A percentile compares a stretch with the other conserved stretches of the same genome.
Conservation (phyloP, 2,888 invertebrate species). For the Trichogramma evanescens region DNA sequence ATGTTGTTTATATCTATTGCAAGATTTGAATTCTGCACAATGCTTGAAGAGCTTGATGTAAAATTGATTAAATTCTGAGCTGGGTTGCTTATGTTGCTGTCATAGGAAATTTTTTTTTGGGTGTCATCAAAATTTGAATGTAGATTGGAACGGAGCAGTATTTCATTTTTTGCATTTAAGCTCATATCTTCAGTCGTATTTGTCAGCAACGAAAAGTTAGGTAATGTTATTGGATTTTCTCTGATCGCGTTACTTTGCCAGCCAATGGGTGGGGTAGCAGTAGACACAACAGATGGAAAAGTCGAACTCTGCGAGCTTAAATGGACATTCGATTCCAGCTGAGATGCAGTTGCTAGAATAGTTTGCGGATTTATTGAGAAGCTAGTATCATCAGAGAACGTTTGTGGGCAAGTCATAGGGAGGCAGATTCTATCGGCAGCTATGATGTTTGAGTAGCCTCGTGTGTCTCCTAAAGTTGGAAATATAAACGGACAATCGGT, state of each 20-base stretch:
- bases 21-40: too few relatives aligned
- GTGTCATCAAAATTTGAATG: too few relatives aligned
- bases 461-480: conserved; percentile 25
- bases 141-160: too few relatives aligned
- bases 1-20: too few relatives aligned
- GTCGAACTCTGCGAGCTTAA: conserved; percentile 1
- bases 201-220: conserved; percentile 16
- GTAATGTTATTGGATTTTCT: conserved; percentile 4
- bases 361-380: conserved; percentile 18
- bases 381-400: conserved; percentile 24
- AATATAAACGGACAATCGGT: conserved; percentile 37
- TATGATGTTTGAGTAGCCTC: conserved; percentile 16
- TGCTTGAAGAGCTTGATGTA: too few relatives aligned
- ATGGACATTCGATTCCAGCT: conserved; percentile 4
- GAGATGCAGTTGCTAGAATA: conserved; percentile 9
- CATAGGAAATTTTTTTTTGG: too few relatives aligned
- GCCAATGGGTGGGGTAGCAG: conserved; percentile 11
- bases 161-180: neutral
- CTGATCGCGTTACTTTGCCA: conserved; percentile 13
- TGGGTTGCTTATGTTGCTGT: too few relatives aligned
- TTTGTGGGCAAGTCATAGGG: conserved; percentile 27
- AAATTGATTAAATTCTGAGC: too few relatives aligned
- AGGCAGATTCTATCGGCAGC: conserved; percentile 17
- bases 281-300: neutral
- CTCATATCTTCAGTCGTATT: neutral